These are phyloP conservation scores for Danio albolineatus DNA, from an alignment of 2,797 vertebrate genomes.

Conservation along the genomic window DNA sequence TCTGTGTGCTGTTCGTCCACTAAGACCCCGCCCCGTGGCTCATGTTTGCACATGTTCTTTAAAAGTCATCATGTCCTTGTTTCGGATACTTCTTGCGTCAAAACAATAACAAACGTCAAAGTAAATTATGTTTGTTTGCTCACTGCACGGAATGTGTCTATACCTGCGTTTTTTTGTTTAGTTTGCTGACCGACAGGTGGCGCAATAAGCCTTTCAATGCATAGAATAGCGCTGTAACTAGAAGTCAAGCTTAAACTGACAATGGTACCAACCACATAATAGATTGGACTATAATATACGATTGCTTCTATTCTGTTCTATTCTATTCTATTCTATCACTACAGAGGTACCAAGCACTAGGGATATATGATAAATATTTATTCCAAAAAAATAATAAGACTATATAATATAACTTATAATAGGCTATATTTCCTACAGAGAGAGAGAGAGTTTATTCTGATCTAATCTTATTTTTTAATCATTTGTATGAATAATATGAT, in stretches of 20 bases:
- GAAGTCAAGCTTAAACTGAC: neutral
- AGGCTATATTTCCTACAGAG: too few species aligned
- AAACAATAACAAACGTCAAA: neutral
- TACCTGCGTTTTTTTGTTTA: neutral
- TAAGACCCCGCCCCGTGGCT: constrained; percentile 14
- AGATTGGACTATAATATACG: too few species aligned
- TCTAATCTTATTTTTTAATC: too few species aligned
- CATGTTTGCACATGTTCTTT: neutral
- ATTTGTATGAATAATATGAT: too few species aligned
- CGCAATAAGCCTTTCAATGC: constrained; percentile 13
- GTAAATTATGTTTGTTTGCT: neutral
- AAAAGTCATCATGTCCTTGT: neutral
- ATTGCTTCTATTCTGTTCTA: too few species aligned
- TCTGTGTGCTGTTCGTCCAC: neutral
- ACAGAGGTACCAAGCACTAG: too few species aligned
- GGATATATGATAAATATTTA: too few species aligned
- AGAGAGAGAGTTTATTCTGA: too few species aligned
- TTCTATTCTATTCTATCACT: too few species aligned
- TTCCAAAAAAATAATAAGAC: too few species aligned
- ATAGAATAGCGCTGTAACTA: neutral
- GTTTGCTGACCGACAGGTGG: constrained; percentile 17
- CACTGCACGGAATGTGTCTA: neutral
- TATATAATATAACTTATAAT: too few species aligned
- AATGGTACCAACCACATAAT: neutral
- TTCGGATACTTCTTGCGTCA: neutral